These are phyloP conservation scores for Mastomys natalensis DNA, from an alignment of 2,113 vertebrate genomes.

Conservation along the genomic window DNA sequence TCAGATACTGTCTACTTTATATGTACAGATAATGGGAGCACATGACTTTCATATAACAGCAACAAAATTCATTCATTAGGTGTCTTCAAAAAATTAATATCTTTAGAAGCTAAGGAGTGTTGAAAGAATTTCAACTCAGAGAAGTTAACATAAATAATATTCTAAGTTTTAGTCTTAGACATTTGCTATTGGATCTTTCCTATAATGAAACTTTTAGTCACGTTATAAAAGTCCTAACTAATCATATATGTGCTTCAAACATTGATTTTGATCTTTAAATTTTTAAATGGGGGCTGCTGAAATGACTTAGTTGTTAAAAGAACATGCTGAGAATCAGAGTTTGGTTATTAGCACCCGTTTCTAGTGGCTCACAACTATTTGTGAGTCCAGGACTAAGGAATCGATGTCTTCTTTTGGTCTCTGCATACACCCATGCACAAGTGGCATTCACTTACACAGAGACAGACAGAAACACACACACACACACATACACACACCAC, in stretches of 20 bases:
- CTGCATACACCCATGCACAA: not conserved
- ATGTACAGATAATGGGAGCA: constrained; percentile 18
- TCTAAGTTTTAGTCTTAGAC: constrained; percentile 31
- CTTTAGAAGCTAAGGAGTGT: not conserved
- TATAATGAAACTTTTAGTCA: constrained; percentile 3
- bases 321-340: not conserved
- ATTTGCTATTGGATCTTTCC: constrained; percentile 50
- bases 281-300: not conserved
- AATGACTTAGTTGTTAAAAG: not conserved
- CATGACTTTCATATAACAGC: not conserved
- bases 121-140: constrained; percentile 35
- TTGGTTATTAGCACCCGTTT: not conserved
- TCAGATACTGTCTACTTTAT: constrained; percentile 34
- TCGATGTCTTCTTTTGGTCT: not conserved
- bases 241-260: not conserved
- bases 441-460: not conserved
- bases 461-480: not conserved
- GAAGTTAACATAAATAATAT: constrained; percentile 11
- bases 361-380: not conserved
- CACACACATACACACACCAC: not conserved
- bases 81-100: constrained; percentile 21
- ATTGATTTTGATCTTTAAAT: constrained; percentile 41
- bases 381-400: not conserved
- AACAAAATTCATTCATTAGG: constrained; percentile 22
- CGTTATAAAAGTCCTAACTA: not conserved